phyloP scores from a whole-genome alignment of 2,113 vertebrate species.

The Silurus meridionalis region DNA sequence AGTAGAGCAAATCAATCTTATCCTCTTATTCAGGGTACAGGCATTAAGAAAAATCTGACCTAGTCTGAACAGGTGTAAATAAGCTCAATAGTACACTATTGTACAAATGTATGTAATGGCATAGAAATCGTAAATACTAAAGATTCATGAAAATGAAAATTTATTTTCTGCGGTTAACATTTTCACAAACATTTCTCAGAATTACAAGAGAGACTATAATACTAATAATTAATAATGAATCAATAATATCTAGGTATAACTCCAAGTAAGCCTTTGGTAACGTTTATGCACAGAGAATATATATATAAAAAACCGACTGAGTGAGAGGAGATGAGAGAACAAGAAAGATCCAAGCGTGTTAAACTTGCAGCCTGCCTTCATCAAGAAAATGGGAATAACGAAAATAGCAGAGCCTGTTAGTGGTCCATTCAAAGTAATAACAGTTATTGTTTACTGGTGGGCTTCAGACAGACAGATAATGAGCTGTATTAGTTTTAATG shows the following conservation, averaged over 20 bases:
- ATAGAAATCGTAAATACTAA: neutral
- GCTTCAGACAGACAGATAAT: slow-evolving; percentile 58
- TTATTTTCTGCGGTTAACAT: neutral
- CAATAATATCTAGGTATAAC: neutral
- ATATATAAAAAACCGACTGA: neutral
- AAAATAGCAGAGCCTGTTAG: slow-evolving; percentile 37
- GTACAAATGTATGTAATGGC: no score
- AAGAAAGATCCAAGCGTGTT: slow-evolving; percentile 5
- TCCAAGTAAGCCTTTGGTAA: neutral
- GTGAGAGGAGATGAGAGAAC: slow-evolving; percentile 6
- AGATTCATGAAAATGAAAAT: neutral
- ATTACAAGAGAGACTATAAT: neutral
- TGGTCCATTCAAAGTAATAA: slow-evolving; percentile 54
- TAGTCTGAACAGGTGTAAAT: neutral
- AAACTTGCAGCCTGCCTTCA: slow-evolving; percentile 25
- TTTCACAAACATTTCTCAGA: neutral
- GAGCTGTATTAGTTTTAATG: slow-evolving; percentile 69
- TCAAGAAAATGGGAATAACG: slow-evolving; percentile 19
- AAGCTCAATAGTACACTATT: neutral
- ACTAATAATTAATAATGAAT: neutral
- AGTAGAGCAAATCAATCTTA: neutral
- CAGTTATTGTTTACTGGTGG: slow-evolving; percentile 51
- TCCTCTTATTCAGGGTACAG: neutral
- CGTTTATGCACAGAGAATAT: neutral
- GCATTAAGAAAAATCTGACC: neutral